Percentiles rank a stretch among this genome's conserved stretches.
Evolutionary conservation across 1,140 invertebrate genomes (phyloP).

Genomic region (Eupeodes corollae): DNA sequence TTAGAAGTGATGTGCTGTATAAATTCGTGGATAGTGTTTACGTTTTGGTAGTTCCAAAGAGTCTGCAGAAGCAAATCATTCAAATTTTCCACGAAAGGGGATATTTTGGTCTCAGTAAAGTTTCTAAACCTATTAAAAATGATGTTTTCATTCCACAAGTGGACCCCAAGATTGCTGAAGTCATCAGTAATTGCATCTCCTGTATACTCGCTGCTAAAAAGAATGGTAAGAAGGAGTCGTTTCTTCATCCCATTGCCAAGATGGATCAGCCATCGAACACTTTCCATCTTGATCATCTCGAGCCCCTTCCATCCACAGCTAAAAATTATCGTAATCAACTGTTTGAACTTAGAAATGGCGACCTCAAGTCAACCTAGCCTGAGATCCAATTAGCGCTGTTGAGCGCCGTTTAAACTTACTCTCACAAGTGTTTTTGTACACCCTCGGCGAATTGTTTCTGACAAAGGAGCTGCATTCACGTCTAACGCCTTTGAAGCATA

Average conservation of each 20-base stretch:
- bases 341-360: too few species aligned
- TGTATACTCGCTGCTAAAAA: conserved; percentile 7
- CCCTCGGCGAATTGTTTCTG: conserved; percentile 4
- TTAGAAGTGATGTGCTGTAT: conserved; percentile 4
- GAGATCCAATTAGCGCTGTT: not conserved
- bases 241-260: conserved; percentile 4
- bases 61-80: conserved; percentile 4
- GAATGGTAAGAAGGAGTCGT: conserved; percentile 1
- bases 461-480: conserved; percentile 6
- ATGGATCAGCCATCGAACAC: conserved; percentile 10
- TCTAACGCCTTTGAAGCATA: conserved; percentile 2
- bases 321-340: conserved; percentile 29
- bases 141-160: conserved; percentile 2
- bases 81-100: not conserved
- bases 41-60: conserved; percentile 1
- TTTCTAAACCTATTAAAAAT: conserved; percentile 1
- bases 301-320: conserved; percentile 25
- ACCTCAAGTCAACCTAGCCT: too few species aligned
- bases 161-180: not conserved
- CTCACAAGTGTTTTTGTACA: conserved; percentile 12
- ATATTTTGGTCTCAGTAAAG: conserved; percentile 1
- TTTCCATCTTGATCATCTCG: conserved; percentile 14
- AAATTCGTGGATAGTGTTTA: not conserved
- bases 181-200: conserved; percentile 3
- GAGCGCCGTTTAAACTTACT: not conserved